Evolutionary conservation across 2,113 vertebrate genomes (phyloP), one percentile per base, ranked within the genome.

Genomic region (Alligator sinensis): DNA sequence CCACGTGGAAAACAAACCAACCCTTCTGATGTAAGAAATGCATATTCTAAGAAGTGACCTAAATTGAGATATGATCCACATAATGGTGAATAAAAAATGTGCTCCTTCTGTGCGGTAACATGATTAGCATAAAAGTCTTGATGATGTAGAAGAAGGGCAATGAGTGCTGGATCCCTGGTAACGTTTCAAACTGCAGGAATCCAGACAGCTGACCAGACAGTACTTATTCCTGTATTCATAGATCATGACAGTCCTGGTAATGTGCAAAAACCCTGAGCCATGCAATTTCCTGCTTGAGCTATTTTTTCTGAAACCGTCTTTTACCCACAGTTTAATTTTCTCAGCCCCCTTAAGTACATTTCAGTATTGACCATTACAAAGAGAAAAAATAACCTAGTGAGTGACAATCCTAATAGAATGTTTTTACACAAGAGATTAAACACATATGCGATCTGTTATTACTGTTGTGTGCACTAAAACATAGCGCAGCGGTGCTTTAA

Each of bases 291-390:
- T 3, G 80, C 80, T 92, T 85, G 95, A 92, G 89, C 72, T 0
- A 97, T 95, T 96, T 96, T n/a, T 28, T 27, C 27, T 68, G 7
- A 47, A 47, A 47, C 47, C 2, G 47, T 95, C 92, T 84, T 97
- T 95, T 79, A 88, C 68, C 77, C 19, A 6, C 88, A 78, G 93
- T 94, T 96, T 95, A 89, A 95, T 94, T 96, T 96, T 81, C 90
- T 92, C 80, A 83, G 80, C 82, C 60, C 92, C 82, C 77, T 92
- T 95, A 95, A 97, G 91, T 89, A 77, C 68, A 4, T 92, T 93
- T 94, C 94, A 95, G 80, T 58, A 93, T 22, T 95, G 92, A 93
- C 92, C 93, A 85, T 93, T 92, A 95, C 84, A 88, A 90, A 95
- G 94, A 97, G 94, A 97, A 89, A 87, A 85, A 97, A 85, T 88